Base-by-base conservation (phyloP, 2,113 vertebrate species). In the Ceuthmochares aereus region DNA sequence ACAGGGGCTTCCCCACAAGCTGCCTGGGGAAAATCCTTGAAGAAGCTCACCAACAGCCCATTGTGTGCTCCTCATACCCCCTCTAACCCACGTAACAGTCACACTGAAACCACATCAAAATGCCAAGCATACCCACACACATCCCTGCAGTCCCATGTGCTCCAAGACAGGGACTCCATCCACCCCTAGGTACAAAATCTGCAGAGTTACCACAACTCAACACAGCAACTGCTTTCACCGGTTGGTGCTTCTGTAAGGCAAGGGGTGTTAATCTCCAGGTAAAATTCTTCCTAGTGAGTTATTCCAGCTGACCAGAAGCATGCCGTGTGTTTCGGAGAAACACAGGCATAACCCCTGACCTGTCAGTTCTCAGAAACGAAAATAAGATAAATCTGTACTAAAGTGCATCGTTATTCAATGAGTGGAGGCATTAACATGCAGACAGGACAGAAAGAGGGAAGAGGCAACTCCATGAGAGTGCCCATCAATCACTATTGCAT, bases 381-480 rank as follows among this genome's bases (percentile, higher is more conserved):
- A 87, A 88, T 60, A 92, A 90, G 58, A 90, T 64, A 92, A 88
- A 91, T 43, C 8, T 88, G 47, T 76, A 67, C 34, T 70, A 36
- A 90, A 88, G 54, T 51, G n/a, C 45, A 76, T 95, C 64, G 51
- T 94, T 92, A 94, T 87, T 85, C 87, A 92, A 37, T 3, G 17
- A 72, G 69, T 49, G 19, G 40, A 78, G 60, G 73, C 58, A 90
- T 92, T 89, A 90, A 86, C 37, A 94, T 60, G 85, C 84, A 93
- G 93, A 91, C 76, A 76, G 87, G 91, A 64, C 69, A 52, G 59
- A 84, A 32, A 34, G 54, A 80, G n/a, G n/a, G 54, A 96, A 95
- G 91, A 89, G 23, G 73, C 64, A 73, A 58, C 56, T 76, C 84
- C 84, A 79, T 45, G 69, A 76, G 60, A 81, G 54, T 7, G 4